phyloP scores from a whole-genome alignment of 1,140 invertebrate species.

The Formica exsecta region DNA sequence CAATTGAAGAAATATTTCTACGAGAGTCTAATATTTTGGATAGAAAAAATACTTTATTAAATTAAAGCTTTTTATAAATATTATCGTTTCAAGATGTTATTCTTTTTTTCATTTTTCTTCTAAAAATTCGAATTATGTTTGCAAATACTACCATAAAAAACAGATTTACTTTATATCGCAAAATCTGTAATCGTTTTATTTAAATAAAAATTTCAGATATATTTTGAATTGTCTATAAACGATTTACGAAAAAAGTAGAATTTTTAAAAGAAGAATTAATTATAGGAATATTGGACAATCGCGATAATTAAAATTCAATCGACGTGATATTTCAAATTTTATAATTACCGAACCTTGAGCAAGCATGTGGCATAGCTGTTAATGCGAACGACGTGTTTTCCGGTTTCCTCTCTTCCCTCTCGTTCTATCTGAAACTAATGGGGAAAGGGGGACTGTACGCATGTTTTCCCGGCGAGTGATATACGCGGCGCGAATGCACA shows the following conservation, averaged over 20 bases:
- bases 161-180: not conserved
- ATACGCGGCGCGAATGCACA: conserved; percentile 59
- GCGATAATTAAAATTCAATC: not conserved
- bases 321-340: not conserved
- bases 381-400: conserved; percentile 28
- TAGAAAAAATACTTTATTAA: no score
- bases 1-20: no score
- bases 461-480: conserved; percentile 20
- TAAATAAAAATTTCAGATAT: not conserved
- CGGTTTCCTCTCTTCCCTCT: conserved; percentile 1
- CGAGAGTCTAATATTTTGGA: no score
- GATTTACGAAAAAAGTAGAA: not conserved
- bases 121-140: not conserved
- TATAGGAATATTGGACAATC: not conserved
- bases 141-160: not conserved
- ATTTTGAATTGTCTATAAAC: not conserved
- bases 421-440: not conserved
- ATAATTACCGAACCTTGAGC: not conserved
- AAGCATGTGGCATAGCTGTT: not conserved
- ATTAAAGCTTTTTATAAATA: not conserved
- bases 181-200: not conserved
- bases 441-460: not conserved
- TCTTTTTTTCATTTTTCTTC: not conserved
- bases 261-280: not conserved
- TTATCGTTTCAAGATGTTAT: not conserved